Base-by-base conservation (phyloP, 2,888 invertebrate species). In the Nomada fucata region DNA sequence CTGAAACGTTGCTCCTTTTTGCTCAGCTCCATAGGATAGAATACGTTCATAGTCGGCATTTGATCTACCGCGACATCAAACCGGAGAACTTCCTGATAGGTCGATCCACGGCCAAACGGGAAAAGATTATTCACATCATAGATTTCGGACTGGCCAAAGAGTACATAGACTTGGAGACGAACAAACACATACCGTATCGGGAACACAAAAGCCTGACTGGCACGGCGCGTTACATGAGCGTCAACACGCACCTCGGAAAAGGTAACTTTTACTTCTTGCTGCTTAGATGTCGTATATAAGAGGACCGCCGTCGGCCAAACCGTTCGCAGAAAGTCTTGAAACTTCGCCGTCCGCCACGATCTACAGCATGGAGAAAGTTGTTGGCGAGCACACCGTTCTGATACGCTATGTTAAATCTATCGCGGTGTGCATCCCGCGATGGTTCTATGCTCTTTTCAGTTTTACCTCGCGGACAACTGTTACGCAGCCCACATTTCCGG, bases 61-160 rank as follows among this genome's bases (percentile, higher is more conserved):
- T 99, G 94, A 99, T 99, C 95, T 99, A 99, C 95, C 96, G 99
- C 93, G 99, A 99, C 95, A 98, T 99, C 86, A 99, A 99, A 95
- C 99, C 99, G 92, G 99, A 99, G 95, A 99, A 99, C 95, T 99
- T 99, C 96, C 96, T 99, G 94, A 98, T 99, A 95, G 99, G 99
- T 94, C 97, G 99, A 95, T 97, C 97, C 95, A 97, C 98, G 94
- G 98, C 98, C 94, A 98, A 98, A 95, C 97, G 98, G 95, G 99
- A 99, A 95, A 99, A 99, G 96, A 96, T 98, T 95, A 98, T 99
- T 94, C 98, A 99, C 96, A 99, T 99, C 95, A 99, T 99, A 96
- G 99, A 99, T 96, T 99, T 99, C 96, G 99, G 99, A 95, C 96
- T 99, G 96, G 99, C 99, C 95, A 99, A 99, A 96, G 99, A 99